Evolutionary conservation across 1,140 invertebrate genomes (phyloP), one percentile per base, ranked within the genome.

Genomic region (Archivesica marissinica): DNA sequence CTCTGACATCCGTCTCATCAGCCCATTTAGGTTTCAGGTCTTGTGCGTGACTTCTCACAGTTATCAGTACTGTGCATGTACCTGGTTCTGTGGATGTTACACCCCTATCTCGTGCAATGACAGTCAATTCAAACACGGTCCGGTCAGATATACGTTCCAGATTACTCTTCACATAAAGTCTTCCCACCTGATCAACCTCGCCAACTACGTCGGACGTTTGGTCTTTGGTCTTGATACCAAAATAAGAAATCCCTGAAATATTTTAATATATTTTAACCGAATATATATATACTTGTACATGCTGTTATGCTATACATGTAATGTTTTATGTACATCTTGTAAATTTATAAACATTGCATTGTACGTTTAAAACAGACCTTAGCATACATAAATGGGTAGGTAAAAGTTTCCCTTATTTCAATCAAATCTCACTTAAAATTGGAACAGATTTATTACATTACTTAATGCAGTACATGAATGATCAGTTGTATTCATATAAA

Each of bases 21-120:
- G 52, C 61, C 82, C 82, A 85, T 35, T 77, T 66, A 6, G 82
- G 82, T 78, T 68, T 85, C 3, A 64, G 56, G 39, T 85, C 82
- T 23, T 77, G 72, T 28, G 78, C 75, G 33, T 74, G 74, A 23
- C 68, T 85, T 44, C 61, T 85, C 3, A 85, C 82, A 28, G 74
- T 68, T 7, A 85, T 85, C 13, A 25, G 52, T 30, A 85, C 82
- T 30, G 11, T 50, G n/a, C 54, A 38, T 3, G 28, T 17, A 20
- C 82, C 75, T 0, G 50, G 35, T 25, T 20, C 33, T 7, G 41
- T 54, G 6, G 13, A 20, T 15, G 39, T 35, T 11, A 2, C 13
- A 25, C 82, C 82, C 30, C 38, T 77, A 41, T 85, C 82, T 15
- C 38, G 38, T 25, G 82, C 82, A 23, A 15, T 17, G 0, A 85